Conservation (phyloP, 2,113 vertebrate species). For the Cettia cetti region DNA sequence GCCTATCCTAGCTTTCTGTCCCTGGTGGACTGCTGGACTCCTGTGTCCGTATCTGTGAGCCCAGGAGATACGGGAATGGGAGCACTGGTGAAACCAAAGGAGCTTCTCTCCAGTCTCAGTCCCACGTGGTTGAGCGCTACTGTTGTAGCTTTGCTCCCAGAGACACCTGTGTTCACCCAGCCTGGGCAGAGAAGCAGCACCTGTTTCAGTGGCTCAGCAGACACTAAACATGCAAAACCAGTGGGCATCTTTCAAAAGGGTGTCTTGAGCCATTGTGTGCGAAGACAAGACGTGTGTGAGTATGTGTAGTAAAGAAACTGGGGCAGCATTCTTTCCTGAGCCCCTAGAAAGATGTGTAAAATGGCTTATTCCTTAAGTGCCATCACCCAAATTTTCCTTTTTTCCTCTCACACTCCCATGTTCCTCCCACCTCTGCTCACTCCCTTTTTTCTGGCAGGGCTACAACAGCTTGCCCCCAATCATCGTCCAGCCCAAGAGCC, state of each 20-base stretch:
- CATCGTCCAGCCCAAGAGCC: not conserved
- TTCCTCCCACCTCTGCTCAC: not conserved
- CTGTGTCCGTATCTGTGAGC: not conserved
- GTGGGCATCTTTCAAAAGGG: not conserved
- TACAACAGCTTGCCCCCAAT: not conserved
- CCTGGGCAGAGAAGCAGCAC: not conserved
- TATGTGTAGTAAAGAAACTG: not conserved
- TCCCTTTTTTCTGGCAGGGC: not conserved
- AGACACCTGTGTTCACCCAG: not conserved
- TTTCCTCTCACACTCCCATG: not conserved
- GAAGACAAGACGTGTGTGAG: not conserved
- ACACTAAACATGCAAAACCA: not conserved
- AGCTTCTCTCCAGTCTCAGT: not conserved
- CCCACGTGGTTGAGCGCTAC: rapidly evolving
- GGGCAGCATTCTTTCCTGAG: not conserved
- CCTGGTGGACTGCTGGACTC: not conserved
- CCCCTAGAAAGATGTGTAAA: not conserved
- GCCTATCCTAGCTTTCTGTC: not conserved
- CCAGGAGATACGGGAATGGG: not conserved
- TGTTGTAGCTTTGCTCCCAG: rapidly evolving
- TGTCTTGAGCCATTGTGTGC: not conserved
- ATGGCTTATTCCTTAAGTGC: not conserved
- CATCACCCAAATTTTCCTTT: not conserved
- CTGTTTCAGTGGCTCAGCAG: not conserved
- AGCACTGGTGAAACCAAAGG: not conserved